Evolutionary conservation across 1,140 invertebrate species (phyloP).

Genomic region (Papilio aristodemus): DNA sequence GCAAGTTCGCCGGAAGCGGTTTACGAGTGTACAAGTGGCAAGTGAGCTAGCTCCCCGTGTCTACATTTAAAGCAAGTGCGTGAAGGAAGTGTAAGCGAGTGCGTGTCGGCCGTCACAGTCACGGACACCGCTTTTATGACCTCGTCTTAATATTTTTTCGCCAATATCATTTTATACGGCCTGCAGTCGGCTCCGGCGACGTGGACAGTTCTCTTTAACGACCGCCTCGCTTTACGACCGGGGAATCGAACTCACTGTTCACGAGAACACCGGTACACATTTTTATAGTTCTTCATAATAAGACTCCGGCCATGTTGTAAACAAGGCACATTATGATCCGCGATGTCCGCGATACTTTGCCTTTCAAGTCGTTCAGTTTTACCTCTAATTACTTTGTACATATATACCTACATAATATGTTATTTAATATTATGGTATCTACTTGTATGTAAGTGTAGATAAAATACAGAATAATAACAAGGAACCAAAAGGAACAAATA

Average conservation of each 20-base stretch:
- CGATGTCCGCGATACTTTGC: neutral
- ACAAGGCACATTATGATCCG: neutral
- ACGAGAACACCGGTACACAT: neutral
- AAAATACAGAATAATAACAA: no score
- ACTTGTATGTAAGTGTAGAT: no score
- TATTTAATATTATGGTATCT: no score
- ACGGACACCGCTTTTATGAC: neutral
- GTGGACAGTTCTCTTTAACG: conserved; percentile 6
- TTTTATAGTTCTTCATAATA: conserved; percentile 23
- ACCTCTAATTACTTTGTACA: neutral
- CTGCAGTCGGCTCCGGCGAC: neutral
- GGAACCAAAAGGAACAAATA: no score
- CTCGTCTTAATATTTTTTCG: neutral
- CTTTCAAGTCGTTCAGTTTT: neutral
- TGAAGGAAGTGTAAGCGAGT: neutral
- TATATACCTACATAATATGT: no score
- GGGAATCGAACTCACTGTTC: conserved; percentile 12
- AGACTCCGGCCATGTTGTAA: neutral
- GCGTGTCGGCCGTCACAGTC: neutral
- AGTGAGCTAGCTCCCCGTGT: no score
- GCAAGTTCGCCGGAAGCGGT: neutral
- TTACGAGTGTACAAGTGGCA: neutral
- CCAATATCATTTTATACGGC: neutral
- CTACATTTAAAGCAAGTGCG: no score
- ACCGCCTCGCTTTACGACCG: neutral